Conservation (phyloP, 2,113 vertebrate genomes). For the Telmatochromis sp. region DNA sequence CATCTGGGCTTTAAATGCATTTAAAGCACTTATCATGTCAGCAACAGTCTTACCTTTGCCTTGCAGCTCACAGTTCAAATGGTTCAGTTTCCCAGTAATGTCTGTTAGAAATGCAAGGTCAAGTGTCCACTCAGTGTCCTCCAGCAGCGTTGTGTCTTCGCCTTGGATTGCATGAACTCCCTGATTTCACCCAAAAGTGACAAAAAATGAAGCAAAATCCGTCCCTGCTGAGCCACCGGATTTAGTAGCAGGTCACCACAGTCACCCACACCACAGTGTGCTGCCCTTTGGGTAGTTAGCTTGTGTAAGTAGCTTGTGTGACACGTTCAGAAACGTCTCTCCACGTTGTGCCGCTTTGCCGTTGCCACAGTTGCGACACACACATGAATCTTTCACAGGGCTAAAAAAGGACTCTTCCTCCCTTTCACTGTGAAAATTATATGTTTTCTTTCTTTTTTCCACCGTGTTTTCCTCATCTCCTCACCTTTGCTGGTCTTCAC, state of each 20-base stretch:
- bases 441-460: fast-evolving
- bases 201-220: fast-evolving
- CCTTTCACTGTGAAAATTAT: background rate
- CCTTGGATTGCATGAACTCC: too few species aligned
- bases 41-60: too few species aligned
- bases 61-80: fast-evolving
- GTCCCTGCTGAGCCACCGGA: too few species aligned
- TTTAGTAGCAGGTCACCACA: too few species aligned
- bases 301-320: background rate
- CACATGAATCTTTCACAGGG: background rate
- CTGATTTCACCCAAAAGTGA: too few species aligned
- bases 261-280: background rate
- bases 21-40: too few species aligned
- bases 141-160: fast-evolving
- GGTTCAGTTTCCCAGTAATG: too few species aligned
- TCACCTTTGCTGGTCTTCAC: background rate
- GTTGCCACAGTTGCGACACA: background rate
- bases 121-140: too few species aligned
- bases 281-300: background rate
- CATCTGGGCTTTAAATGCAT: fast-evolving
- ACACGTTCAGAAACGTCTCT: background rate
- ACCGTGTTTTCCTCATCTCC: background rate
- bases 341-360: background rate
- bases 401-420: fast-evolving
- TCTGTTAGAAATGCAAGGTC: fast-evolving